These are phyloP conservation scores for Macrosteles quadrilineatus DNA, from an alignment of 1,140 invertebrate species.

Conservation along the genomic window DNA sequence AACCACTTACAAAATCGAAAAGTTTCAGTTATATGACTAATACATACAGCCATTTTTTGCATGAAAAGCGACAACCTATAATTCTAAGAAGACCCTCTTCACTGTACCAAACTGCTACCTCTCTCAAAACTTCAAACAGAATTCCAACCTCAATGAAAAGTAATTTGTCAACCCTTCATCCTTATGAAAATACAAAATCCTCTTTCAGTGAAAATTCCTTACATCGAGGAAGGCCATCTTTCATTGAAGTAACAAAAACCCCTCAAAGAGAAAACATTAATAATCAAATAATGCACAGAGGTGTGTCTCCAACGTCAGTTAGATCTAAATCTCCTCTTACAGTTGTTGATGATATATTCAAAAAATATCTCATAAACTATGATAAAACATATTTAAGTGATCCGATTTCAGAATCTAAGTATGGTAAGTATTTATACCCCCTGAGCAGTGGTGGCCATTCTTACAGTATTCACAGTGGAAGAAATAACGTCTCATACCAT, in stretches of 20 bases:
- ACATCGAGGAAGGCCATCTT: too few species aligned
- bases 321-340: conserved; percentile 11
- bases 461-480: too few species aligned
- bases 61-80: not conserved
- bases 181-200: too few species aligned
- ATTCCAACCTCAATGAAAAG: too few species aligned
- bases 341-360: conserved; percentile 21
- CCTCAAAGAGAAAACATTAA: too few species aligned
- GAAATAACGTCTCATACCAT: too few species aligned
- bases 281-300: too few species aligned
- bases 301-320: not conserved
- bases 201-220: too few species aligned
- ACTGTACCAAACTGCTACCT: too few species aligned
- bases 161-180: too few species aligned
- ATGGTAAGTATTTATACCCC: conserved; percentile 14
- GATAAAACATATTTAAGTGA: conserved; percentile 20
- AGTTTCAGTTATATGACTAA: not conserved
- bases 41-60: not conserved
- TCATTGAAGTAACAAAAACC: too few species aligned
- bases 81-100: not conserved
- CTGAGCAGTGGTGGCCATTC: not conserved
- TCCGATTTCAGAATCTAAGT: conserved; percentile 14
- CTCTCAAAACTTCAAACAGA: too few species aligned
- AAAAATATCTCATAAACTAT: conserved; percentile 11
- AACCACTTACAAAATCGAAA: not conserved